Evolutionary conservation across 2,113 vertebrate genomes (phyloP).

Genomic region (Scatophagus argus): DNA sequence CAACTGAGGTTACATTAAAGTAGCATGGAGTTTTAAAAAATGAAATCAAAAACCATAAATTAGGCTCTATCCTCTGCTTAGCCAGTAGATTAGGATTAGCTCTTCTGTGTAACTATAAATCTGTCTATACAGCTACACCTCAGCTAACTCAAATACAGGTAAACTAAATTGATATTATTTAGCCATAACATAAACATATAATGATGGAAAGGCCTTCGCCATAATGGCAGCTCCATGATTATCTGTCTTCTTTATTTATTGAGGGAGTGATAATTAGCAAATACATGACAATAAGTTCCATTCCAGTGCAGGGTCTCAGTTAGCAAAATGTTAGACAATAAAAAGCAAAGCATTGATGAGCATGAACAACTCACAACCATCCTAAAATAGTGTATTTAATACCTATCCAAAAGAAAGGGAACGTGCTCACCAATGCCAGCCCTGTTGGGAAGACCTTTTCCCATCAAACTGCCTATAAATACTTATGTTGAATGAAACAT

Average conservation of each 20-base stretch:
- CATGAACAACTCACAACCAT: not conserved
- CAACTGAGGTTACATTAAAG: not conserved
- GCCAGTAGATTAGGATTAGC: too few species aligned
- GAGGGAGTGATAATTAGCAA: not conserved
- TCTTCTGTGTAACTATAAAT: not conserved
- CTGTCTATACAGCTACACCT: not conserved
- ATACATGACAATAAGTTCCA: not conserved
- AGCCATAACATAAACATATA: not conserved
- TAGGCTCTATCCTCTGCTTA: too few species aligned
- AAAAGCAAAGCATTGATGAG: not conserved
- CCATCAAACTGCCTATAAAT: not conserved
- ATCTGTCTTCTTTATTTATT: not conserved
- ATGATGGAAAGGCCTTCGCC: too few species aligned
- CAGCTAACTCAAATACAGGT: not conserved
- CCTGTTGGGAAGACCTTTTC: not conserved
- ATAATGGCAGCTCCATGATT: not conserved
- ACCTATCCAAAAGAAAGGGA: too few species aligned
- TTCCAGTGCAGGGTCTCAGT: not conserved
- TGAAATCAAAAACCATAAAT: not conserved
- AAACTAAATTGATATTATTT: not conserved
- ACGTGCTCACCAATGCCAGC: not conserved
- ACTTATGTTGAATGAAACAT: not conserved
- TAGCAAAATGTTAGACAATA: not conserved
- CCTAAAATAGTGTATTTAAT: not conserved
- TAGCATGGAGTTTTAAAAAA: not conserved